Percentiles rank a stretch among this genome's conserved stretches.
Conservation (phyloP, 2,113 vertebrate genomes). For the Brienomyrus longianalis region DNA sequence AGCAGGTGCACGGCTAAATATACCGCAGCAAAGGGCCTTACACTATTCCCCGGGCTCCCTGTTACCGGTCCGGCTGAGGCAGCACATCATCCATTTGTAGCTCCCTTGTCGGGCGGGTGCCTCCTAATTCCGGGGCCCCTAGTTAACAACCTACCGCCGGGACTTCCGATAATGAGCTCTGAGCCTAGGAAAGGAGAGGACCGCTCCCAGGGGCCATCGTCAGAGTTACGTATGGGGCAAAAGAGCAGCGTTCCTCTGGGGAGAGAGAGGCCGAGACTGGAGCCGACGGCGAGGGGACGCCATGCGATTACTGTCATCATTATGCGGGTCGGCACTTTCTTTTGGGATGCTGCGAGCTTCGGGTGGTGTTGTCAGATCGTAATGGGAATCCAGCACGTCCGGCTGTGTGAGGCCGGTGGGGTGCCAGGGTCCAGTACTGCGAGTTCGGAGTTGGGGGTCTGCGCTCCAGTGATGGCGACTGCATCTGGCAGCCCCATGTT, state of each 20-base stretch:
- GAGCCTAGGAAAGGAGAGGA: slow-evolving; percentile 65
- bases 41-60: slow-evolving; percentile 49
- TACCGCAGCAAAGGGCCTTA: slow-evolving; percentile 59
- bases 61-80: slow-evolving; percentile 57
- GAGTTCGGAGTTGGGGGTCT: not conserved
- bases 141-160: slow-evolving; percentile 66
- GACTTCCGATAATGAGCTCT: slow-evolving; percentile 84
- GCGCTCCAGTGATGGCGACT: slow-evolving; percentile 49
- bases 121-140: slow-evolving; percentile 78
- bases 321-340: not conserved
- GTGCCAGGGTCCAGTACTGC: not conserved
- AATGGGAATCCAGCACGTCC: not conserved
- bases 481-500: slow-evolving; percentile 67
- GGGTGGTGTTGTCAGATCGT: not conserved
- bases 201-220: slow-evolving; percentile 71
- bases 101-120: slow-evolving; percentile 58
- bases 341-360: not conserved
- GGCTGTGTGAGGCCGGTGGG: not conserved
- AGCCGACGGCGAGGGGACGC: slow-evolving; percentile 38
- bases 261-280: slow-evolving; percentile 48
- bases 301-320: not conserved
- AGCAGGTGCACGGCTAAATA: slow-evolving; percentile 67
- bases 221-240: slow-evolving; percentile 55
- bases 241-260: slow-evolving; percentile 43
- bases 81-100: slow-evolving; percentile 61